Conservation (phyloP, 1,140 invertebrate species). For the Drosophila prosaltans region DNA sequence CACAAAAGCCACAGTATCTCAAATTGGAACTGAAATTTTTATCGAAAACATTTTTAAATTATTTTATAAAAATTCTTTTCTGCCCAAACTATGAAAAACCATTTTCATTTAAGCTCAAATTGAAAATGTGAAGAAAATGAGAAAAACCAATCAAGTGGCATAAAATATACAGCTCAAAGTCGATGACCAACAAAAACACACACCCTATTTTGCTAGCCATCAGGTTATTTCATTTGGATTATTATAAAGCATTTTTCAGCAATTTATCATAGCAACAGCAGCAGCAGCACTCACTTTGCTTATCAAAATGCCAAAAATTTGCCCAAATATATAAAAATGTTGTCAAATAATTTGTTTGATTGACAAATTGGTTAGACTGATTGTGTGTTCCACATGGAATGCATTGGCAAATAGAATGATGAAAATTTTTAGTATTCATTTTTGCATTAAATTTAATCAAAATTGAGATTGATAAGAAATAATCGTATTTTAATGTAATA, state of each 20-base stretch:
- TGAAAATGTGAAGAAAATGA: neutral
- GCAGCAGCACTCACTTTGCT: neutral
- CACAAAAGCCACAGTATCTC: constrained; percentile 24
- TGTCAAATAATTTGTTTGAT: constrained; percentile 11
- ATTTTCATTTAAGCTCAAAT: neutral
- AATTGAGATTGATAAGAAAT: constrained; percentile 11
- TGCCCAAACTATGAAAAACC: neutral
- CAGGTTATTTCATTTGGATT: neutral
- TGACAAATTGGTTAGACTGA: constrained; percentile 2
- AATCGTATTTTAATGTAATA: constrained; percentile 2
- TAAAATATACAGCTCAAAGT: neutral
- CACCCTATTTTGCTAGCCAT: neutral
- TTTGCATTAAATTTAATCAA: constrained; percentile 12
- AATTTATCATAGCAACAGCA: neutral
- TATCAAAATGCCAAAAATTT: neutral
- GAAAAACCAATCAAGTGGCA: constrained; percentile 6
- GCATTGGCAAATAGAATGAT: constrained; percentile 1
- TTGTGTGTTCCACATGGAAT: neutral
- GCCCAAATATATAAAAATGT: neutral
- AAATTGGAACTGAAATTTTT: constrained; percentile 10
- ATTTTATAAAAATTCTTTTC: constrained; percentile 10
- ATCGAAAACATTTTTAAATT: constrained; percentile 19
- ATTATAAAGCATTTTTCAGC: neutral
- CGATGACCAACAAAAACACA: neutral
- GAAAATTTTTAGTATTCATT: constrained; percentile 8